Conservation (phyloP, 1,140 invertebrate species). For the Caenorhabditis latens region DNA sequence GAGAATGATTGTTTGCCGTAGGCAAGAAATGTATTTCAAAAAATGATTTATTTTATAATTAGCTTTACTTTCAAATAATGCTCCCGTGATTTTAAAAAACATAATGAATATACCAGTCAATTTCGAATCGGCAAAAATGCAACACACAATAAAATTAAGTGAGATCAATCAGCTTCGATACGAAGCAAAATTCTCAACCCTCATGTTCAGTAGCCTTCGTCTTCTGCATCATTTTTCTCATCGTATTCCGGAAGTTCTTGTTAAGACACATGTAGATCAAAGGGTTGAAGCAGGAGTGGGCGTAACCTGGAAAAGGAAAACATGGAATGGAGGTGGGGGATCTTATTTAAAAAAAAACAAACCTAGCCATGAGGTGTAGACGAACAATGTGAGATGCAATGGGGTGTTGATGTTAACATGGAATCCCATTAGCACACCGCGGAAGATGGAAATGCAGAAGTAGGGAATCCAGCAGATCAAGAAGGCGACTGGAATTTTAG, state of each 20-base stretch:
- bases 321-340: background rate
- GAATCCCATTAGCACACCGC: constrained; percentile 57
- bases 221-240: constrained; percentile 60
- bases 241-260: constrained; percentile 65
- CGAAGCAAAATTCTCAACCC: background rate
- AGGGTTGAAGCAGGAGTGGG: constrained; percentile 67
- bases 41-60: too few species aligned
- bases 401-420: constrained; percentile 46
- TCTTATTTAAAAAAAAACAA: constrained; percentile 40
- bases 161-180: constrained; percentile 36
- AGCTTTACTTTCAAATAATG: constrained; percentile 30
- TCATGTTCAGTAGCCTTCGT: constrained; percentile 14
- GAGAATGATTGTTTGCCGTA: too few species aligned
- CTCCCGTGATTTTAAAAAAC: background rate
- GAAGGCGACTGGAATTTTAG: constrained; percentile 65
- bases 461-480: constrained; percentile 67
- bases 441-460: constrained; percentile 60
- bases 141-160: background rate
- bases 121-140: constrained; percentile 24
- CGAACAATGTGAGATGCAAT: constrained; percentile 51
- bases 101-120: constrained; percentile 22
- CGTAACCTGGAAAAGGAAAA: constrained; percentile 49
- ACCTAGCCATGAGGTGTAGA: constrained; percentile 65
- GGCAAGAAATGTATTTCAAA: too few species aligned
- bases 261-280: constrained; percentile 68